A percentile compares a stretch with the other conserved stretches of the same genome.
phyloP scores from a whole-genome alignment of 2,113 vertebrate genomes.

The Epinephelus lanceolatus region DNA sequence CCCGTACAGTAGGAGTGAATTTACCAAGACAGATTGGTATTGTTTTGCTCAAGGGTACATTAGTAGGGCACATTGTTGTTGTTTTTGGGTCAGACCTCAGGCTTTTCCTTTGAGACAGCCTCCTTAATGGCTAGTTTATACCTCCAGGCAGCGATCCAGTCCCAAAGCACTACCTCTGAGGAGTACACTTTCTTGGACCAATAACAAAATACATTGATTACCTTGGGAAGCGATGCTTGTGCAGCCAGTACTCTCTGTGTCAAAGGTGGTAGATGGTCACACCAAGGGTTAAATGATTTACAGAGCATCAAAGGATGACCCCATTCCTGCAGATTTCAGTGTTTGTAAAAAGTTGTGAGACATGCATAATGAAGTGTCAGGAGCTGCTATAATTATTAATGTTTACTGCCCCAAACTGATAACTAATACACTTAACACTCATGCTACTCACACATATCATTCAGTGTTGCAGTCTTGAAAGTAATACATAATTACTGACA shows the following conservation, averaged over 20 bases:
- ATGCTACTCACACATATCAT: neutral
- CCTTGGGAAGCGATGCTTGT: conserved; percentile 15
- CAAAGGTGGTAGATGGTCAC: conserved; percentile 21
- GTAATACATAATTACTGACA: neutral
- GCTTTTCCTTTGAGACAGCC: neutral
- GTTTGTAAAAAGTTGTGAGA: neutral
- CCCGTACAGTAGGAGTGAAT: neutral
- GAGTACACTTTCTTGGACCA: conserved; percentile 31
- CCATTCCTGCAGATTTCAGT: neutral
- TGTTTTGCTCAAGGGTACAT: conserved; percentile 3
- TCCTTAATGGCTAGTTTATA: neutral
- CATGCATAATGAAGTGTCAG: neutral
- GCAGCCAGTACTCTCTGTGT: conserved; percentile 4
- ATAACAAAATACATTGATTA: conserved; percentile 19
- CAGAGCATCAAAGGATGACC: conserved; percentile 10
- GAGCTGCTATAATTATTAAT: conserved; percentile 1
- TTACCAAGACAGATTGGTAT: neutral
- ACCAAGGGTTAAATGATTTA: conserved; percentile 47
- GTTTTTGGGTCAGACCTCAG: conserved; percentile 13
- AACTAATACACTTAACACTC: neutral
- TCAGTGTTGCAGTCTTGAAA: neutral
- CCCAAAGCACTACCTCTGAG: neutral
- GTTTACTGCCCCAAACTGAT: conserved; percentile 9
- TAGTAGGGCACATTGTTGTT: neutral
- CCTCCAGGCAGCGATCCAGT: neutral